Evolutionary conservation across 2,797 vertebrate species (phyloP), one percentile per base, ranked within the genome.

Genomic region (Neopelma chrysocephalum): DNA sequence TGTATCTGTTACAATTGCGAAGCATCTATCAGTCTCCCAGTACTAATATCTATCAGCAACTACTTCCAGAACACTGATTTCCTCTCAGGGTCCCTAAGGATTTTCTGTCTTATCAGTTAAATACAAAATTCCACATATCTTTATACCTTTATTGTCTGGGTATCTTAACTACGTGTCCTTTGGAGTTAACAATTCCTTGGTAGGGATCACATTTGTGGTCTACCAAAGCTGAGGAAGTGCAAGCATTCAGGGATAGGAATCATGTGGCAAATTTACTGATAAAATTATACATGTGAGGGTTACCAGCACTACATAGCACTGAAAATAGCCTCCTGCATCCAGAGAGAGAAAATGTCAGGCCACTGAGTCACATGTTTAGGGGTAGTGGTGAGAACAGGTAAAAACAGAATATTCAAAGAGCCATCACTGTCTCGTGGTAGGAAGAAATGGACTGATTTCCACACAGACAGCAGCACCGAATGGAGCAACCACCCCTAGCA

Each of bases 121-220:
- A 77, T 22, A 84, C 36, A 88, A 82, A 93, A 91, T 82, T 77
- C 64, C 40, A 64, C 40, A 85, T 17, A 47, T 53, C 56, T 90
- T 89, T 60, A 64, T 66, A 89, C 27, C 32, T 62, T 77, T 47
- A 38, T 45, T 72, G 16, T 78, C 36, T 82, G 45, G 19, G 16
- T 72, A 56, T 51, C 60, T 90, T 72, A 91, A 57, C 62, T 84
- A 48, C 6, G 5, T 32, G 38, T 64, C 43, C 42, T 87, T 92
- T 7, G 7, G 40, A 87, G 51, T 76, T 77, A 92, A 84, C 40
- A 50, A 82, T 82, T 96, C 36, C 43, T 66, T 76, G 75, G 57
- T 34, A 83, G 9, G 25, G 42, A 88, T 80, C 77, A 50, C 65
- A 76, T 64, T 56, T 70, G 79, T 56, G 40, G 42, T 36, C 71